Conservation (phyloP, 2,888 invertebrate species). For the Spisula subtruncata region DNA sequence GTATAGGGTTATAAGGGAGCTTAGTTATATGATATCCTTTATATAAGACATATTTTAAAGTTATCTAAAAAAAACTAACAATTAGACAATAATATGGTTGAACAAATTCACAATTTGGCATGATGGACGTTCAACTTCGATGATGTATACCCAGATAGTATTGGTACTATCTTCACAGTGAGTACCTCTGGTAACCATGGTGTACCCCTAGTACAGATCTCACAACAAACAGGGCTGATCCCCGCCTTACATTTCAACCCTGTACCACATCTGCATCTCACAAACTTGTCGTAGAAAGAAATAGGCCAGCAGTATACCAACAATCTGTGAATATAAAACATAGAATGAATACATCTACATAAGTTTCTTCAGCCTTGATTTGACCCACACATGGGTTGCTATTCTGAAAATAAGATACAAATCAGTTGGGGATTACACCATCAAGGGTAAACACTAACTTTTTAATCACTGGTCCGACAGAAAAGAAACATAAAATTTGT, state of each 20-base stretch:
- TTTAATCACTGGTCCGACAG: too few species aligned
- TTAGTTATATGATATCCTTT: too few species aligned
- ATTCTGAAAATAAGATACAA: too few species aligned
- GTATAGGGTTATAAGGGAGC: too few species aligned
- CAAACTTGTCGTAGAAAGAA: conserved; percentile 82
- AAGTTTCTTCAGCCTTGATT: too few species aligned
- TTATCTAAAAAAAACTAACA: not conserved
- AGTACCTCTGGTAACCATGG: not conserved
- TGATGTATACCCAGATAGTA: not conserved
- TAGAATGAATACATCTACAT: not conserved
- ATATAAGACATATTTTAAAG: not conserved
- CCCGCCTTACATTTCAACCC: conserved; percentile 71
- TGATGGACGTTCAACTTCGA: conserved; percentile 14
- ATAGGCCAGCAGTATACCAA: conserved; percentile 84
- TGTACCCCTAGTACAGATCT: not conserved
- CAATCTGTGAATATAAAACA: conserved; percentile 76
- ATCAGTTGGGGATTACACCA: too few species aligned
- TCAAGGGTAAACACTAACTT: too few species aligned
- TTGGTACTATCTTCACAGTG: not conserved
- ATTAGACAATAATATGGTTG: not conserved
- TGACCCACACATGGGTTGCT: too few species aligned
- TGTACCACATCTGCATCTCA: conserved; percentile 81
- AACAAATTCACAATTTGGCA: conserved; percentile 9
- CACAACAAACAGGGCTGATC: not conserved
- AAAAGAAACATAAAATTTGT: too few species aligned